Percentiles rank a stretch among this genome's conserved stretches.
Conservation (phyloP, 2,797 vertebrate genomes). For the Rhinella marina region DNA sequence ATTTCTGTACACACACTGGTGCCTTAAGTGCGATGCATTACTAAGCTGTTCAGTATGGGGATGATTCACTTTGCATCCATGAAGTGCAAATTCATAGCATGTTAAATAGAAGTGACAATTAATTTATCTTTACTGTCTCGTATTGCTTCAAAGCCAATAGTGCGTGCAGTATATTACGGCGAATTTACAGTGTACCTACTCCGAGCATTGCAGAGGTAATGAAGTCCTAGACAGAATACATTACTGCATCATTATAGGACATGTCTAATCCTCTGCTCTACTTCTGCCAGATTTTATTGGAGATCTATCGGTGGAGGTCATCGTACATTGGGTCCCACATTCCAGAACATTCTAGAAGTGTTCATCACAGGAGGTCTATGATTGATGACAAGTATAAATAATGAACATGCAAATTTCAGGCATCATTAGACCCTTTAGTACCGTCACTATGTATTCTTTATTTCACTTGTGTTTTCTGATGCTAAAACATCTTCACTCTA, state of each 20-base stretch:
- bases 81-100: neutral
- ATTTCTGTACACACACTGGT: neutral
- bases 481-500: neutral
- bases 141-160: slow-evolving; percentile 14
- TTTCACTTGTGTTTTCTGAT: neutral
- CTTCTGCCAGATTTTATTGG: neutral
- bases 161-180: neutral
- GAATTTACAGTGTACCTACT: neutral
- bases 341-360: neutral
- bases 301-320: neutral
- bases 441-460: neutral
- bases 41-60: neutral
- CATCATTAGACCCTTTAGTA: neutral
- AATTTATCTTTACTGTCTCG: neutral
- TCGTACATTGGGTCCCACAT: neutral
- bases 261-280: neutral
- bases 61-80: neutral
- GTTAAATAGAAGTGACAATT: slow-evolving; percentile 13
- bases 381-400: neutral
- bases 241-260: neutral
- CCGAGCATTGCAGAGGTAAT: slow-evolving; percentile 11
- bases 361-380: neutral
- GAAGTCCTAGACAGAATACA: neutral
- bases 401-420: neutral
- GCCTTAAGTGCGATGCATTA: neutral